These are phyloP conservation scores for Bothrops alternatus DNA, from an alignment of 2,797 vertebrate species.

Conservation along the genomic window DNA sequence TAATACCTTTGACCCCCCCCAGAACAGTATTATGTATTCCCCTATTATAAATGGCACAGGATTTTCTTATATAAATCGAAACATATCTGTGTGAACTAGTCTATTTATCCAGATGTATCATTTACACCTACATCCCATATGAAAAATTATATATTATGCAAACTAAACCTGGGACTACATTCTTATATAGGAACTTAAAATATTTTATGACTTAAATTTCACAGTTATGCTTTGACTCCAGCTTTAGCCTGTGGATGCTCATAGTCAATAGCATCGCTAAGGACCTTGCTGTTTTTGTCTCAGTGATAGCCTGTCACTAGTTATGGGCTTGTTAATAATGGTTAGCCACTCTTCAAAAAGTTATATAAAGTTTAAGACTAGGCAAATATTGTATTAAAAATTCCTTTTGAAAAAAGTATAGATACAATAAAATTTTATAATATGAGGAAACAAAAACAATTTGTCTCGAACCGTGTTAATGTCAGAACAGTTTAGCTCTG, in stretches of 20 bases:
- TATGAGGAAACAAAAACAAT: background rate
- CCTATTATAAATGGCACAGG: background rate
- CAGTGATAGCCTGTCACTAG: background rate
- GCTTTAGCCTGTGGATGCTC: background rate
- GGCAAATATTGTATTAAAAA: background rate
- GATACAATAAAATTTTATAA: background rate
- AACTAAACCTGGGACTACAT: background rate
- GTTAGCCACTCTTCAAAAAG: background rate
- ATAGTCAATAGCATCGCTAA: background rate
- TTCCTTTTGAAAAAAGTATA: background rate
- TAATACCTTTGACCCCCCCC: background rate
- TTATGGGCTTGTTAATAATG: background rate
- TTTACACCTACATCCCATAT: background rate
- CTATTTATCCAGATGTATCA: background rate
- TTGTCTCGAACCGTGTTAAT: background rate
- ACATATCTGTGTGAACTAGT: background rate
- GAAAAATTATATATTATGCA: background rate
- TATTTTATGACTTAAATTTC: background rate
- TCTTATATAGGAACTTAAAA: background rate
- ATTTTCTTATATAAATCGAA: background rate
- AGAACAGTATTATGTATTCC: background rate
- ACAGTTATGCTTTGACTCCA: background rate
- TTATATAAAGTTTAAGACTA: background rate
- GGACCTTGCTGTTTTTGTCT: background rate
- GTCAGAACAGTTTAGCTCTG: conserved; percentile 3